Evolutionary conservation across 2,797 vertebrate genomes (phyloP), one percentile per base, ranked within the genome.

Genomic region (Hippopotamyrus pictus): DNA sequence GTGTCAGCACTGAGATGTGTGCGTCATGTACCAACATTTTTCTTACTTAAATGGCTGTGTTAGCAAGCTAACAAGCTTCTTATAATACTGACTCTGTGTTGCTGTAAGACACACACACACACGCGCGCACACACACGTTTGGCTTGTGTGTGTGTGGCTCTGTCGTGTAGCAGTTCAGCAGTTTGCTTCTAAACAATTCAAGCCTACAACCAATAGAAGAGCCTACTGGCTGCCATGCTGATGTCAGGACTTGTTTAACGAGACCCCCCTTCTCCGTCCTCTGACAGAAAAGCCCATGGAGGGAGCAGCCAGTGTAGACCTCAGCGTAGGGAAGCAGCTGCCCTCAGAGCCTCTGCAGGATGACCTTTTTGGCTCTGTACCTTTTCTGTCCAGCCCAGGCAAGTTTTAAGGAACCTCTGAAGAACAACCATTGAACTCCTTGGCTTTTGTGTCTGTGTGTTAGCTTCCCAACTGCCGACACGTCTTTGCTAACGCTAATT

Each of bases 301-400:
- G 95, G 96, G 95, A 91, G 95, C 94, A 12, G 88, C 95, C 92
- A 95, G 97, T 88, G 93, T 95, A 94, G 97, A 97, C 92, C 93
- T 94, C 93, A 95, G 89, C 91, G 90, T 95, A 93, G 95, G 96
- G 90, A 90, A 92, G 76, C 94, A 92, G 92, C 95, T 93, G 92
- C 94, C 93, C 92, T 94, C 94, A 91, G 96, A 94, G 92, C 96
- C 94, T 91, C 95, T 93, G 90, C 94, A 96, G 17, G 97, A 99
- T 95, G 98, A 99, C 94, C 97, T 97, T 90, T 99, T 99, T 91
- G 98, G 98, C 95, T 98, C 97, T 82, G 96, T 97, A 93, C 98
- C 98, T 89, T 99, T 99, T 91, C 94, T 99, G 97, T 96, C 97
- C 95, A 97, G 95, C 93, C 94, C 98, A 99, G 98, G 98, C 98